Evolutionary conservation across 2,797 vertebrate genomes (phyloP).

Genomic region (Sebastes jordani): DNA sequence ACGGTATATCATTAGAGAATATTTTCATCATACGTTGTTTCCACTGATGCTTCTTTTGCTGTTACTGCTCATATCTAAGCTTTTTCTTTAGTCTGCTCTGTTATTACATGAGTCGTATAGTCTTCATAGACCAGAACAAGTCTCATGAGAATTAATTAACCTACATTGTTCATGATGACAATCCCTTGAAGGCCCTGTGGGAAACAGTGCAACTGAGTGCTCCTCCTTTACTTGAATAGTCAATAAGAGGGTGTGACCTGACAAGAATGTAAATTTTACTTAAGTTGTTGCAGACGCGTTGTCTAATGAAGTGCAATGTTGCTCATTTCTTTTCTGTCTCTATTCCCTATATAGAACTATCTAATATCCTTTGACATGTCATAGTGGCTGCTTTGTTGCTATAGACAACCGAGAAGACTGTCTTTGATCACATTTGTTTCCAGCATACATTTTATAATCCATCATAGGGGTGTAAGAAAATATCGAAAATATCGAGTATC

Average conservation of each 20-base stretch:
- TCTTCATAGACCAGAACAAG: slow-evolving; percentile 53
- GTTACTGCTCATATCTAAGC: slow-evolving; percentile 13
- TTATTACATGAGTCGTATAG: slow-evolving; percentile 43
- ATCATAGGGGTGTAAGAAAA: not conserved
- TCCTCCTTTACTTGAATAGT: slow-evolving; percentile 24
- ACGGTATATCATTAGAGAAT: not conserved
- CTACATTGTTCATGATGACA: slow-evolving; percentile 57
- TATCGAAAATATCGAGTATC: too few relatives aligned
- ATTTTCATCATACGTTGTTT: slow-evolving; percentile 3
- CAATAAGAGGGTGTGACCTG: slow-evolving; percentile 53
- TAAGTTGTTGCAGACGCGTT: not conserved
- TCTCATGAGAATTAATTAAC: slow-evolving; percentile 74
- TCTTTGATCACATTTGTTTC: not conserved
- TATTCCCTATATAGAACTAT: not conserved
- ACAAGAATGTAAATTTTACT: slow-evolving; percentile 40
- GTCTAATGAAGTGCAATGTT: slow-evolving; percentile 3
- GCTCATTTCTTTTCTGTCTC: not conserved
- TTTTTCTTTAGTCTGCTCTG: slow-evolving; percentile 10
- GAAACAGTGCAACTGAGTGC: slow-evolving; percentile 29
- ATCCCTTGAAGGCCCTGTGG: slow-evolving; percentile 36
- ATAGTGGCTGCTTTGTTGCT: not conserved
- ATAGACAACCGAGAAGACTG: not conserved
- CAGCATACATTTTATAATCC: not conserved
- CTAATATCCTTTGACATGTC: not conserved
- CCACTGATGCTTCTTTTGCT: slow-evolving; percentile 37